These are phyloP conservation scores for Butorides virescens DNA, from an alignment of 2,113 vertebrate species.

Conservation along the genomic window DNA sequence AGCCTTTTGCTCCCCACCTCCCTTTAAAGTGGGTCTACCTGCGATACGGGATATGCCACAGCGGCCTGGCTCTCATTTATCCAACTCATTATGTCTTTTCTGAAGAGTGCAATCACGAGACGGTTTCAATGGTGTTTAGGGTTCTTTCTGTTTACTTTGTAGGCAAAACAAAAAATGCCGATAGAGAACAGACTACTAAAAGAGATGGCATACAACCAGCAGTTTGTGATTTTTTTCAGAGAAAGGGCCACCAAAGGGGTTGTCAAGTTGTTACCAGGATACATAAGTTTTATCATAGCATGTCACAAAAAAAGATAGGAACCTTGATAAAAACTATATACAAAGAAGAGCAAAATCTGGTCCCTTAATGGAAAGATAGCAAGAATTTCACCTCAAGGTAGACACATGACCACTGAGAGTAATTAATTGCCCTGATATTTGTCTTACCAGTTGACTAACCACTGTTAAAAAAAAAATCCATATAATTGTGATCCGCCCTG, in stretches of 20 bases:
- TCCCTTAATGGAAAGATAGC: background rate
- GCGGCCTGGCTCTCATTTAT: background rate
- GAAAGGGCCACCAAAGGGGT: background rate
- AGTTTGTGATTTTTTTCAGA: background rate
- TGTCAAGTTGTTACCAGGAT: rapidly evolving
- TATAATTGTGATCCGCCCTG: background rate
- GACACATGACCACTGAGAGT: background rate
- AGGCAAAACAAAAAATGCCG: background rate
- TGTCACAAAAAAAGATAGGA: background rate
- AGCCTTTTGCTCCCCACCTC: background rate
- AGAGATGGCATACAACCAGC: background rate
- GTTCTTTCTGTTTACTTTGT: background rate
- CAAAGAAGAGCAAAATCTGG: background rate
- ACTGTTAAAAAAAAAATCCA: background rate
- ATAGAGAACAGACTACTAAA: background rate
- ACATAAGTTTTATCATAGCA: background rate
- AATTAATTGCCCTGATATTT: background rate
- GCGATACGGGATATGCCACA: background rate
- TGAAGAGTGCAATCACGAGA: rapidly evolving
- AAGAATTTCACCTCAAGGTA: background rate
- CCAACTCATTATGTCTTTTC: background rate
- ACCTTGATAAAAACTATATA: background rate
- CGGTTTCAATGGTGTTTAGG: background rate
- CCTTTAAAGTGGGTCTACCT: background rate
- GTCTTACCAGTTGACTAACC: background rate